Evolutionary conservation across 1,140 invertebrate genomes (phyloP).

Genomic region (Microvelia longipes): DNA sequence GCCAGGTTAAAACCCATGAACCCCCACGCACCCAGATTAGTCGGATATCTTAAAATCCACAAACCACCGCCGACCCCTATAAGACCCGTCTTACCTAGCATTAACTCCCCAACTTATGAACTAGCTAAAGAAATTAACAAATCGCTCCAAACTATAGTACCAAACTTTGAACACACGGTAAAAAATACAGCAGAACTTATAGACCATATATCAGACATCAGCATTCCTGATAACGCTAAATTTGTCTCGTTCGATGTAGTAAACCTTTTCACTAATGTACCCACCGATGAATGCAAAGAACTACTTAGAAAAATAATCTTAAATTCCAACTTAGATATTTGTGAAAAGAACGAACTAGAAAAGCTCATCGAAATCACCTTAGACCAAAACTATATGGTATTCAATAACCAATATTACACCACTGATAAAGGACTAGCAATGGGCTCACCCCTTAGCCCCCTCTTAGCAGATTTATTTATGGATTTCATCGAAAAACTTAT

Average conservation of each 20-base stretch:
- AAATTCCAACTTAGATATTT: background rate
- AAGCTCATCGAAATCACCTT: background rate
- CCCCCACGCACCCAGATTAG: background rate
- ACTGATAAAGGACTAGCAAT: background rate
- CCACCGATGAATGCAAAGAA: background rate
- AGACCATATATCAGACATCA: background rate
- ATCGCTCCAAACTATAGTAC: background rate
- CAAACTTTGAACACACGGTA: background rate
- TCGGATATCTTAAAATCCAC: background rate
- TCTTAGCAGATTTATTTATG: constrained; percentile 2
- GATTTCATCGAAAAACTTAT: background rate
- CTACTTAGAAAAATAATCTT: background rate
- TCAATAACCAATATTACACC: background rate
- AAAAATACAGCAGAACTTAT: constrained; percentile 1
- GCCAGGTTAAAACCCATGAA: background rate
- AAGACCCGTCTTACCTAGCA: constrained; percentile 1
- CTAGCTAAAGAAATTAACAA: background rate
- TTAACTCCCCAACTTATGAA: background rate
- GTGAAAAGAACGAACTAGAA: background rate
- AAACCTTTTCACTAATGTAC: constrained; percentile 4
- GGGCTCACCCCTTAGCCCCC: background rate
- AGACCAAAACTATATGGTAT: background rate
- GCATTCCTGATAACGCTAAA: background rate
- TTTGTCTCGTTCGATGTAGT: constrained; percentile 7
- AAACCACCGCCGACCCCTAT: background rate